Base-by-base conservation (phyloP, 1,140 invertebrate genomes). In the silkworm (Bombyx mori) region DNA sequence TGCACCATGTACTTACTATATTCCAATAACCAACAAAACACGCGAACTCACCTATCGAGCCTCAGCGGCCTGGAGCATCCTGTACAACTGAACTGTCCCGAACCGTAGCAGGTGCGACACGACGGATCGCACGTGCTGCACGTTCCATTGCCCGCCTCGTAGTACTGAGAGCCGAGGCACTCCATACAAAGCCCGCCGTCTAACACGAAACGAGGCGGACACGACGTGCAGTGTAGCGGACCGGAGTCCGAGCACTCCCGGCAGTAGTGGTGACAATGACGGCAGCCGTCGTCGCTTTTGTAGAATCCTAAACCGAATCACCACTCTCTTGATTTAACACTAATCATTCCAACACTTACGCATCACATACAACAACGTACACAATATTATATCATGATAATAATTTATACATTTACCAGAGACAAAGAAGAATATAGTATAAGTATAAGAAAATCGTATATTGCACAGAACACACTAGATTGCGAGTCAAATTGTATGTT, bases 221-320 rank as follows among this genome's bases (percentile, higher is more conserved):
- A 94, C 0, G 93, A 93, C 6, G 91, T 92, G 73, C 93, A 94
- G 57, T 92, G 90, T 35, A 93, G 73, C 3, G 93, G 93, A 1
- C 93, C 93, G 62, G 93, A 92, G 48, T 91, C 94, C 77, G 92
- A 92, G 75, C 94, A 95, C 59, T 94, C 94, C 54, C 91, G 91
- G 77, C 94, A 96, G 70, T 93, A 94, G 75, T 94, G 93, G 88
- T 95, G 94, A 73, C 94, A 96, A 73, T 94, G 95, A 65, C 94
- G 93, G 66, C 94, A 96, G 1, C 94, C 94, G 68, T 91, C 94
- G 44, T 91, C 90, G 0, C 92, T 92, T 74, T 94, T 92, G 78
- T 94, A 95, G 77, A 94, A 95, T 18, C 94, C 83, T 86, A 61
- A 26, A 45, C 8, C 58, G 46, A 47, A 56, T 54, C 6, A 10